phyloP scores from a whole-genome alignment of 2,888 invertebrate genomes.

The Drosophila parthenogenetica region DNA sequence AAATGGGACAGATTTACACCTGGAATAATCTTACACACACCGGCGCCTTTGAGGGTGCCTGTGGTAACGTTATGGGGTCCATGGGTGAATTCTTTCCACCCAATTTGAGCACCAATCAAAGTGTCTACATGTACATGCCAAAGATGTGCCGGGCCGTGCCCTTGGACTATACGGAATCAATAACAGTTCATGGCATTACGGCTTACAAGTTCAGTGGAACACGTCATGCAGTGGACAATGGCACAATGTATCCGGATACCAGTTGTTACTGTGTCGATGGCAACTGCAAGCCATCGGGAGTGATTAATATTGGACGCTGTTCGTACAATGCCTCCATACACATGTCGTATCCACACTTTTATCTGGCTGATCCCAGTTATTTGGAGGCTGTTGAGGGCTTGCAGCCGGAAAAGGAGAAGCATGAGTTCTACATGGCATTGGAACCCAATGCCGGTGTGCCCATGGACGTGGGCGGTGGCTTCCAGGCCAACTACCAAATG shows the following conservation, averaged over 20 bases:
- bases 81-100: constrained; percentile 93
- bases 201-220: constrained; percentile 90
- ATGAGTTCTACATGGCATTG: constrained; percentile 91
- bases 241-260: constrained; percentile 87
- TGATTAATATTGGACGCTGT: constrained; percentile 90
- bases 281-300: constrained; percentile 90
- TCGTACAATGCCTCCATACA: constrained; percentile 92
- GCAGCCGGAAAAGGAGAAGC: constrained; percentile 88
- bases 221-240: constrained; percentile 89
- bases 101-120: constrained; percentile 86
- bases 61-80: constrained; percentile 89
- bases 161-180: constrained; percentile 88
- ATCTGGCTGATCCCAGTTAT: constrained; percentile 90
- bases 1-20: constrained; percentile 89
- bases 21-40: constrained; percentile 90
- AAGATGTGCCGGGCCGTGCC: constrained; percentile 91
- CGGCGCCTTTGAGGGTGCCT: constrained; percentile 86
- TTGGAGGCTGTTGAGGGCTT: constrained; percentile 89
- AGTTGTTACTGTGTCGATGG: constrained; percentile 89
- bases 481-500: constrained; percentile 91
- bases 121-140: constrained; percentile 89
- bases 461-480: constrained; percentile 90
- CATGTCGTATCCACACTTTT: constrained; percentile 93
- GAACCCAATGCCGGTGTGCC: constrained; percentile 93
- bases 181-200: constrained; percentile 87